Percentiles rank a stretch among this genome's conserved stretches.
These are phyloP conservation scores for Sarcophaga peregrina DNA, from an alignment of 1,140 invertebrate genomes.

Conservation along the genomic window DNA sequence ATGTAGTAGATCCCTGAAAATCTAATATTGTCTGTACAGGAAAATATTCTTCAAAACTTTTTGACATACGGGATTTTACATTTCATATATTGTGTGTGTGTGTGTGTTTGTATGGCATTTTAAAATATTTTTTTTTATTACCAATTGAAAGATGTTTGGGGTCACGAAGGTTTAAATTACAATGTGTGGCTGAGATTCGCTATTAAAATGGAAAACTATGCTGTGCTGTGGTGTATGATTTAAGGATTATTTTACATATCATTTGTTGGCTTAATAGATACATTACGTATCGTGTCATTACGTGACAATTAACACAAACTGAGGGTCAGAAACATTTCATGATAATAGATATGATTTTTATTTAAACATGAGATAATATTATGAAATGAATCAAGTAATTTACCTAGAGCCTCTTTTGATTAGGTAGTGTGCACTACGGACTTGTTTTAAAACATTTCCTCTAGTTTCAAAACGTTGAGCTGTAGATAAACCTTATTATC, in stretches of 20 bases:
- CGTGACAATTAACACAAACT: neutral
- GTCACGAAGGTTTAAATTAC: neutral
- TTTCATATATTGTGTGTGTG: neutral
- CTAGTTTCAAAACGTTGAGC: too few species aligned
- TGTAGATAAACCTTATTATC: too few species aligned
- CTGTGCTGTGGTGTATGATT: too few species aligned
- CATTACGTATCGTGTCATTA: too few species aligned
- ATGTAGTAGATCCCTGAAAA: neutral
- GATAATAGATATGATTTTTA: too few species aligned
- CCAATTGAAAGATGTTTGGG: neutral
- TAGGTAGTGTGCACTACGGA: too few species aligned
- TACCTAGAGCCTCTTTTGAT: too few species aligned
- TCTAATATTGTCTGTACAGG: conserved; percentile 2
- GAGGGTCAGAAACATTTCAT: neutral
- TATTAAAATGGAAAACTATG: too few species aligned
- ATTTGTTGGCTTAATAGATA: neutral
- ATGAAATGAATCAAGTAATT: too few species aligned
- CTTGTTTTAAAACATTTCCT: too few species aligned
- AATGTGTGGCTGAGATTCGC: neutral
- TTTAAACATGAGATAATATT: too few species aligned
- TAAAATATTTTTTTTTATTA: neutral
- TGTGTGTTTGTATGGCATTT: neutral
- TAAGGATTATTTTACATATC: neutral
- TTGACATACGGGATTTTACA: neutral
- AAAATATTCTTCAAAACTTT: conserved; percentile 35